These are phyloP conservation scores for Sebastes hubbsi DNA, from an alignment of 2,797 vertebrate species.

Conservation along the genomic window DNA sequence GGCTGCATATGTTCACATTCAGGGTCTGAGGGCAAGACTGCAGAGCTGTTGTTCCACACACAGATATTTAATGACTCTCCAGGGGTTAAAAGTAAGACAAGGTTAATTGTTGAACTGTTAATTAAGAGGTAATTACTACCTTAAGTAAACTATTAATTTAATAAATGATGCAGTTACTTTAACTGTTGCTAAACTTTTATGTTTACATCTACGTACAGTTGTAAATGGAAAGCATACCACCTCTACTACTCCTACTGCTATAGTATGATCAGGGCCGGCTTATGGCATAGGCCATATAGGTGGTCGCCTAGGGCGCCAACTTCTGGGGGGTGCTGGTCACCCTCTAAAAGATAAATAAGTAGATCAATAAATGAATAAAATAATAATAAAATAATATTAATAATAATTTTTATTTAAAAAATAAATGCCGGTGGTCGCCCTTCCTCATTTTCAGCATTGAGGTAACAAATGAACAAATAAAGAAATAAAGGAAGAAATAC, in stretches of 20 bases:
- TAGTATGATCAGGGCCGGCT: background rate
- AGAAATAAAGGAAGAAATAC: no score
- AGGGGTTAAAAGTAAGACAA: background rate
- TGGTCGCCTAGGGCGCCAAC: no score
- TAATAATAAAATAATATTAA: no score
- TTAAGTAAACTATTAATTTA: conserved; percentile 8
- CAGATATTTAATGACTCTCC: conserved; percentile 11
- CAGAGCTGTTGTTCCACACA: conserved; percentile 6
- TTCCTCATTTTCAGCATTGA: no score
- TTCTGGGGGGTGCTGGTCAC: no score
- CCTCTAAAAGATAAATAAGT: no score
- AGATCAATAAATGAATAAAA: no score
- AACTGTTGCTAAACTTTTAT: background rate
- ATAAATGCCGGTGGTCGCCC: no score
- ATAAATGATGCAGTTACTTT: background rate
- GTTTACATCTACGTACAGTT: background rate
- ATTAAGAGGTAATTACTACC: conserved; percentile 28
- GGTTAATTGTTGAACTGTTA: conserved; percentile 1
- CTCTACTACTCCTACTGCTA: background rate
- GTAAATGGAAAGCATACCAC: background rate
- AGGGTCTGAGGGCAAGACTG: conserved; percentile 1
- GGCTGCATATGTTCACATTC: conserved; percentile 24
- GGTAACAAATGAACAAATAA: no score
- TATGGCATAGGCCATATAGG: no score
- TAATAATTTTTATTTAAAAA: no score